Conservation (phyloP, 2,888 invertebrate genomes). For the Ceramica pisi region DNA sequence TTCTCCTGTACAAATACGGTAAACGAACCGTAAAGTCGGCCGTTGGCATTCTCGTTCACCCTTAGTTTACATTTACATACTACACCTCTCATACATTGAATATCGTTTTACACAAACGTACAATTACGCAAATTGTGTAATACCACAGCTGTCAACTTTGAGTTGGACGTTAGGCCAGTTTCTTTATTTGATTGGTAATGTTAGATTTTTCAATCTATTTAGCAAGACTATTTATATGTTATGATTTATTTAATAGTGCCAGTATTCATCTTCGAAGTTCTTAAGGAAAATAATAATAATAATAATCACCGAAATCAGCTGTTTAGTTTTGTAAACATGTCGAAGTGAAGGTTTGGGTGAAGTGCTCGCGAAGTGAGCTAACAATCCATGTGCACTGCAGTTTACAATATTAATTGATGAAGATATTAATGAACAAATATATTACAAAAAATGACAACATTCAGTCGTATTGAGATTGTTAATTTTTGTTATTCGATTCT, state of each 20-base stretch:
- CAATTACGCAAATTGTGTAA: constrained; percentile 85
- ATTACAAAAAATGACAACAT: not conserved
- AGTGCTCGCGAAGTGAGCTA: too few species aligned
- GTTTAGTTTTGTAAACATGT: too few species aligned
- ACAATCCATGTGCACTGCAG: too few species aligned
- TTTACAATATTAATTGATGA: too few species aligned
- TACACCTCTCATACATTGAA: constrained; percentile 70
- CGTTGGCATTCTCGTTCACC: constrained; percentile 69
- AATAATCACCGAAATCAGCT: too few species aligned
- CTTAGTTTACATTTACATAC: constrained; percentile 80
- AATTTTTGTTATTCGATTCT: not conserved
- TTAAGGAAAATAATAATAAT: too few species aligned
- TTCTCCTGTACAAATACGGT: constrained; percentile 62
- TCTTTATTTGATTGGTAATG: not conserved
- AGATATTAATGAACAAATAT: not conserved
- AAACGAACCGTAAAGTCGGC: constrained; percentile 65
- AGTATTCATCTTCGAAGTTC: too few species aligned
- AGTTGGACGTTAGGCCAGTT: constrained; percentile 45
- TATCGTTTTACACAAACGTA: constrained; percentile 76
- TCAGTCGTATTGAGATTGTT: not conserved
- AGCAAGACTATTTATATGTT: not conserved
- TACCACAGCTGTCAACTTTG: constrained; percentile 74
- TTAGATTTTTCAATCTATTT: not conserved
- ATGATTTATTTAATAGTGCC: not conserved
- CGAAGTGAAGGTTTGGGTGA: too few species aligned